phyloP scores from a whole-genome alignment of 2,797 vertebrate species.

The Xiphorhynchus erythropygius region DNA sequence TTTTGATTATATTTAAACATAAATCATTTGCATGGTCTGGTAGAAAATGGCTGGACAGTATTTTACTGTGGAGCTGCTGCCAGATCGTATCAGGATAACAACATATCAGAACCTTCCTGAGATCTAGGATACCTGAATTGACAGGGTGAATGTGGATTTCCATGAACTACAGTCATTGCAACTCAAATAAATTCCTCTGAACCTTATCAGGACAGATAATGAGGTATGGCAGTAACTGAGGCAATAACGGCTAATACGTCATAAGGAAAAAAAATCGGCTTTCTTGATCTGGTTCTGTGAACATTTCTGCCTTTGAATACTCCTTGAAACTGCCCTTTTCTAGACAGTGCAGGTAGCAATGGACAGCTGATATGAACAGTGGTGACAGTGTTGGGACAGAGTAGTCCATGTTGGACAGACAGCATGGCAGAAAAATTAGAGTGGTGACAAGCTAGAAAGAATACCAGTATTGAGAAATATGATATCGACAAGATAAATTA shows the following conservation, averaged over 20 bases:
- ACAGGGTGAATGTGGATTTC: neutral
- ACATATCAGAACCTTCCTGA: neutral
- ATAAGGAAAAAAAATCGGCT: neutral
- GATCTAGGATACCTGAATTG: neutral
- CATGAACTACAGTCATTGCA: neutral
- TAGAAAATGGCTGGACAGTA: neutral
- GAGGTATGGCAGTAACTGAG: neutral
- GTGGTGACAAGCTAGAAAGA: neutral
- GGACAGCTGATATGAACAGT: neutral
- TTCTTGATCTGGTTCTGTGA: neutral
- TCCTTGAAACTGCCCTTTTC: neutral
- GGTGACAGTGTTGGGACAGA: neutral
- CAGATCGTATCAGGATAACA: neutral
- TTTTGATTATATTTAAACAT: neutral
- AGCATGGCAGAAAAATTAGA: neutral
- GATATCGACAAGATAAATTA: neutral
- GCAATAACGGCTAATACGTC: neutral
- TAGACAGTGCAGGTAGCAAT: neutral
- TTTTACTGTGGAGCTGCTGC: neutral
- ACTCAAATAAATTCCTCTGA: neutral
- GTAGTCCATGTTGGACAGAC: neutral
- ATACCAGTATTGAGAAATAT: neutral
- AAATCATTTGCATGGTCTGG: neutral
- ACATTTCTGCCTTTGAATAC: neutral
- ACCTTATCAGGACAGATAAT: neutral